These are phyloP conservation scores for Delia radicum DNA, from an alignment of 1,140 invertebrate species.

Conservation along the genomic window DNA sequence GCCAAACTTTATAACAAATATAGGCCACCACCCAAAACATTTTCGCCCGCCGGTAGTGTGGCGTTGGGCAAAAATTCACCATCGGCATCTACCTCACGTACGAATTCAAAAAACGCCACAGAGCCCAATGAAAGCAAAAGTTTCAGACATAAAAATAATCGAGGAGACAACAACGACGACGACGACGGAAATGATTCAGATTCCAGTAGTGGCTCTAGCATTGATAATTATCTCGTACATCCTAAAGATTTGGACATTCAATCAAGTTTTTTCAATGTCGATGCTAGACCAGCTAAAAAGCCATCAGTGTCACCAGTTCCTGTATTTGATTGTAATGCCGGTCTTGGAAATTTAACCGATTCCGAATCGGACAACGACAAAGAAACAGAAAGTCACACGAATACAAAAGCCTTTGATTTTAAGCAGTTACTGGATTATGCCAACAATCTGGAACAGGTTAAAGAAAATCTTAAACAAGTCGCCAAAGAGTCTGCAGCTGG, in stretches of 20 bases:
- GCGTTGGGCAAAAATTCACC: conserved; percentile 44
- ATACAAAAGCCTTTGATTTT: conserved; percentile 51
- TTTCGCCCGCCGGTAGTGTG: conserved; percentile 34
- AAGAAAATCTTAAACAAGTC: conserved; percentile 41
- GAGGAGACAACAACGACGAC: too few species aligned
- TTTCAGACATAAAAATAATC: conserved; percentile 25
- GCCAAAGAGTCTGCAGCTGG: conserved; percentile 32
- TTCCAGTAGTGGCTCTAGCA: conserved; percentile 52
- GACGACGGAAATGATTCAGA: conserved; percentile 27
- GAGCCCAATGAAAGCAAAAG: conserved; percentile 52
- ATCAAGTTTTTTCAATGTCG: conserved; percentile 48
- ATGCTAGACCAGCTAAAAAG: background rate
- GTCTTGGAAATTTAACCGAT: conserved; percentile 42
- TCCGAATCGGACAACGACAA: conserved; percentile 45
- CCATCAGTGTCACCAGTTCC: conserved; percentile 43
- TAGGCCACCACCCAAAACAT: conserved; percentile 50
- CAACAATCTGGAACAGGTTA: conserved; percentile 51
- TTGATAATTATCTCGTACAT: conserved; percentile 52
- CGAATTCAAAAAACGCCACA: conserved; percentile 52
- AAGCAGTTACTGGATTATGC: conserved; percentile 48
- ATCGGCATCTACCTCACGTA: conserved; percentile 42
- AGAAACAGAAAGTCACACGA: too few species aligned
- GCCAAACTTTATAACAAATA: conserved; percentile 53
- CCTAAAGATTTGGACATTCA: conserved; percentile 49
- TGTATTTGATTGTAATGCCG: conserved; percentile 50